Evolutionary conservation across 2,113 vertebrate genomes (phyloP), one percentile per base, ranked within the genome.

Genomic region (Butastur rufipennis): DNA sequence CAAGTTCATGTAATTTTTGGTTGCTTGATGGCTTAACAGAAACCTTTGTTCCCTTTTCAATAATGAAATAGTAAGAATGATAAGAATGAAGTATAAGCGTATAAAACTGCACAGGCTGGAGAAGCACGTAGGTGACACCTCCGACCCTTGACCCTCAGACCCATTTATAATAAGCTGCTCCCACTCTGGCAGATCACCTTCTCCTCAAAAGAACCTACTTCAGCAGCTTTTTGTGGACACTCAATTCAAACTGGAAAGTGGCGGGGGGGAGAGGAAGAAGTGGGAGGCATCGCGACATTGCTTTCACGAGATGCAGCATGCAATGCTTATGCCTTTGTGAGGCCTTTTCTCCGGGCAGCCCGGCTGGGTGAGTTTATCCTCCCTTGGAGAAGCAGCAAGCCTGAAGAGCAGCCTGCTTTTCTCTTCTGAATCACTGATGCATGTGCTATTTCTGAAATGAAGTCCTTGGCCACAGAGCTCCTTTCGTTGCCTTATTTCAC

Each of bases 231-330:
- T 95, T 97, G 66, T 86, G 94, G 92, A 92, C 53, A 82, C 93
- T 91, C 89, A 92, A 81, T 97, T 88, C 94, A 97, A 96, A 96
- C 52, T 4, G 56, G 81, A 83, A 81, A 73, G 56, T 8, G 15
- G 15, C 5, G 26, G 43, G 32, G 23, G 61, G 45, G 31, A 56
- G 25, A 84, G 53, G 86, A 83, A 9, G 91, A 93, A 96, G 59
- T 20, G 13, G 83, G 93, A 95, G 92, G 94, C 95, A 87, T 91
- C 10, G 27, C 3, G 43, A 97, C 85, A 21, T 97, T 56, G 50
- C 93, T 98, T 98, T 98, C 97, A 97, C 63, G 79, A 84, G 97
- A 97, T 95, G 98, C 97, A 94, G 97, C 98, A 98, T 98, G 98
- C 98, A 96, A 95, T 97, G 96, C 98, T 97, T 96, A 96, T 63